Conservation (phyloP, 2,797 vertebrate genomes). For the Syncerus caffer region DNA sequence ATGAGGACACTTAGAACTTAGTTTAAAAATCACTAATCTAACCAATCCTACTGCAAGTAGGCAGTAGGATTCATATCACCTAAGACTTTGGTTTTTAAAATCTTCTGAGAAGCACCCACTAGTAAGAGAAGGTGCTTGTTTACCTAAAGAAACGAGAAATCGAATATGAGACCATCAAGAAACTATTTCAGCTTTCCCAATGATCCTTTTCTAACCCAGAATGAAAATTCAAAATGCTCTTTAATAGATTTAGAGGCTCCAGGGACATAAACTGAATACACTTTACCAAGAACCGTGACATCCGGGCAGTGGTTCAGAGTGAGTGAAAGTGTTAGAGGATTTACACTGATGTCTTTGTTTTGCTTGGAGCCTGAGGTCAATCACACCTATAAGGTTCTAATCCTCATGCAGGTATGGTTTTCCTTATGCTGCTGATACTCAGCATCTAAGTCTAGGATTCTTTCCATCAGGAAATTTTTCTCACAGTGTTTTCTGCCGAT, state of each 20-base stretch:
- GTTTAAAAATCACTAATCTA: not conserved
- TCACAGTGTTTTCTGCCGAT: conserved; percentile 11
- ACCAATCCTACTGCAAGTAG: not conserved
- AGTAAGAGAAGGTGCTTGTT: not conserved
- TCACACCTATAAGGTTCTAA: not conserved
- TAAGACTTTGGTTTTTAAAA: conserved; percentile 33
- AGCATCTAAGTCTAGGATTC: not conserved
- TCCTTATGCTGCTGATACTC: not conserved
- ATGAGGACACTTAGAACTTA: not conserved
- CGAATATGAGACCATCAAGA: not conserved
- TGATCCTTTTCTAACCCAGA: not conserved
- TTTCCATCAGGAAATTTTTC: conserved; percentile 22
- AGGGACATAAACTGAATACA: not conserved
- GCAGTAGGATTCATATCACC: not conserved
- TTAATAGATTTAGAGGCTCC: conserved; percentile 29
- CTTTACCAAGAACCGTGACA: not conserved
- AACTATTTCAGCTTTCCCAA: not conserved
- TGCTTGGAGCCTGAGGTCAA: not conserved
- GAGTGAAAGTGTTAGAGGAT: not conserved
- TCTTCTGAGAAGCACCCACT: not conserved
- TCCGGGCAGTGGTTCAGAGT: not conserved
- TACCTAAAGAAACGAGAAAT: conserved; percentile 9
- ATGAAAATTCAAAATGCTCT: conserved; percentile 7
- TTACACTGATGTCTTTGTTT: not conserved
- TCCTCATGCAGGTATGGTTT: not conserved